Evolutionary conservation across 2,113 vertebrate genomes (phyloP).

Genomic region (Muscicapa adusta): DNA sequence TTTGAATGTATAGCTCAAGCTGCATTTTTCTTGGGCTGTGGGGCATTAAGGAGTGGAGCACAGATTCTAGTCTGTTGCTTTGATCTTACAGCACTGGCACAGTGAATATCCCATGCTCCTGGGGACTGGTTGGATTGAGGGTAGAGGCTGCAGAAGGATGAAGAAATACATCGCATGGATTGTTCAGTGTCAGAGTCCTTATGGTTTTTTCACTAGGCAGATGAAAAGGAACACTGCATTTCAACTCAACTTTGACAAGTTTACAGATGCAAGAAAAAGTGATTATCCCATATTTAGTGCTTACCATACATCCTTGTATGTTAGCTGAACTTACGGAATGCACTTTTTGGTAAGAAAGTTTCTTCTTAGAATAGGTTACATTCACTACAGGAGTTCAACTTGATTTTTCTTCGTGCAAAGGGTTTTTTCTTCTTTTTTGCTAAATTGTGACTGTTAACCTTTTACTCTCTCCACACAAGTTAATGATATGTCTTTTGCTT

Average conservation of each 20-base stretch:
- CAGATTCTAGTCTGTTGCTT: not conserved
- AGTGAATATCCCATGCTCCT: not conserved
- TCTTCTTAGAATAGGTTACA: not conserved
- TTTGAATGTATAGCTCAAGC: not conserved
- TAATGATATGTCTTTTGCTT: not conserved
- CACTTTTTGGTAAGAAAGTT: not conserved
- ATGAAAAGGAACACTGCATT: not conserved
- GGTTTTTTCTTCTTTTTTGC: not conserved
- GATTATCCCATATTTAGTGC: not conserved
- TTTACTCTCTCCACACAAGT: not conserved
- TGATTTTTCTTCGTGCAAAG: not conserved
- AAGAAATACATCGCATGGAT: fast-evolving
- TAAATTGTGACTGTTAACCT: not conserved
- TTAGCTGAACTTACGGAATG: not conserved
- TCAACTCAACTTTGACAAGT: not conserved
- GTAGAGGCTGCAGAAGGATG: not conserved
- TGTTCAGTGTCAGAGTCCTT: not conserved
- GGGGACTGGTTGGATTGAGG: not conserved
- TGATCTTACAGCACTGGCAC: not conserved
- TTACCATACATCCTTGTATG: not conserved
- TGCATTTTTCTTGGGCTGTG: not conserved
- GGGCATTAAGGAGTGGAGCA: not conserved
- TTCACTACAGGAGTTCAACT: not conserved
- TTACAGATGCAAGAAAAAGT: not conserved
- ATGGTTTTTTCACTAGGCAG: not conserved